phyloP scores from a whole-genome alignment of 1,140 invertebrate species.

The Phortica variegata region DNA sequence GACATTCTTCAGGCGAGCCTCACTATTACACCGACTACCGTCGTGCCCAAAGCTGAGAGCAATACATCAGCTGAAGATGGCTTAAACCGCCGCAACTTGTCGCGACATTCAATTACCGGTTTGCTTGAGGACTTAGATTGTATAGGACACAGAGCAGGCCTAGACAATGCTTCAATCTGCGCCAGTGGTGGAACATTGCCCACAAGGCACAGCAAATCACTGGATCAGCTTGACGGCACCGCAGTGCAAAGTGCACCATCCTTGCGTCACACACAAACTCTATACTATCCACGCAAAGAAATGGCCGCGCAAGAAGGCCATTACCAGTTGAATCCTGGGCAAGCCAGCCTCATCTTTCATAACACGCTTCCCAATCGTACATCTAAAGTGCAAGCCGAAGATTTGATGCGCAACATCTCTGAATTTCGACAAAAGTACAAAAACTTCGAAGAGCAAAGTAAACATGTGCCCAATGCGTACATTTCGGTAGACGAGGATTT shows the following conservation, averaged over 20 bases:
- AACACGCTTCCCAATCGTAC: conserved; percentile 26
- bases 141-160: conserved; percentile 33
- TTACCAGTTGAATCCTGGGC: not conserved
- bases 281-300: not conserved
- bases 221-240: conserved; percentile 68
- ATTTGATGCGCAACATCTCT: conserved; percentile 60
- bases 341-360: conserved; percentile 20
- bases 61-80: not conserved
- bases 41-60: conserved; percentile 7
- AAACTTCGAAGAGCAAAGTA: conserved; percentile 55
- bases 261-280: conserved; percentile 6
- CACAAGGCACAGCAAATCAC: conserved; percentile 75
- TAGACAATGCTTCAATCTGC: conserved; percentile 5
- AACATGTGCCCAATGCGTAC: not conserved
- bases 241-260: conserved; percentile 22
- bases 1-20: conserved; percentile 57
- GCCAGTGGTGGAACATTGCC: conserved; percentile 59
- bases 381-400: conserved; percentile 40
- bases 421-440: conserved; percentile 65
- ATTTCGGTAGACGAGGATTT: not conserved
- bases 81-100: conserved; percentile 48
- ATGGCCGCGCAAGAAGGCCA: not conserved
- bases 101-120: conserved; percentile 63
- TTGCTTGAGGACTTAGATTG: conserved; percentile 55
- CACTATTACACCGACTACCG: conserved; percentile 50